Percentiles rank a stretch among this genome's conserved stretches.
Evolutionary conservation across 2,888 invertebrate genomes (phyloP).

Genomic region (Cheilosia soror): DNA sequence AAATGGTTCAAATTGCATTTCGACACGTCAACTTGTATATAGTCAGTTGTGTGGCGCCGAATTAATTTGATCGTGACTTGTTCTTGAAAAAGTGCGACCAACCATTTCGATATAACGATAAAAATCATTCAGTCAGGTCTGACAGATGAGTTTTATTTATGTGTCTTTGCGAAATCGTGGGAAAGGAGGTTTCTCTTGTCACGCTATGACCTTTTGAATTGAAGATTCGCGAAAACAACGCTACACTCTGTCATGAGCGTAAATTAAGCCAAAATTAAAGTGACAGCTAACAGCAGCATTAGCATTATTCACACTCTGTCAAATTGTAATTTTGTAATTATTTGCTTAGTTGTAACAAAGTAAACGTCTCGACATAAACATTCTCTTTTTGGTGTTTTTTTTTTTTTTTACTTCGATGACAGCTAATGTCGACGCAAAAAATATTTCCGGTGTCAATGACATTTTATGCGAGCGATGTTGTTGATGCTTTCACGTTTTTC

Average conservation of each 20-base stretch:
- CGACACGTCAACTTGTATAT: constrained; percentile 8
- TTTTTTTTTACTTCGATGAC: constrained; percentile 25
- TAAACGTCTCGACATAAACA: constrained; percentile 45
- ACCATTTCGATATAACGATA: constrained; percentile 33
- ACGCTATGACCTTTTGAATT: constrained; percentile 58
- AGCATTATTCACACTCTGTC: constrained; percentile 19
- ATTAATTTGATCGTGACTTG: constrained; percentile 25
- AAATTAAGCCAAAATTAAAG: constrained; percentile 31
- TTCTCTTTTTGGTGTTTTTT: constrained; percentile 45
- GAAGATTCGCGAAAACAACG: neutral
- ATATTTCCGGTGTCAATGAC: constrained; percentile 67
- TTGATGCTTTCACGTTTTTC: constrained; percentile 17
- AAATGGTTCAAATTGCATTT: constrained; percentile 39
- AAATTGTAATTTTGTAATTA: constrained; percentile 55
- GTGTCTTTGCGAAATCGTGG: constrained; percentile 61
- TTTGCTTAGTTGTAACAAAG: constrained; percentile 44
- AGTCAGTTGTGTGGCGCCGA: neutral
- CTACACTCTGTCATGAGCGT: constrained; percentile 1
- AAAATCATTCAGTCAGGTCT: constrained; percentile 7
- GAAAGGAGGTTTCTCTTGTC: constrained; percentile 39
- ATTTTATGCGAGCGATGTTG: constrained; percentile 42
- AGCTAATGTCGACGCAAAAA: constrained; percentile 22
- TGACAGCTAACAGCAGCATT: constrained; percentile 31
- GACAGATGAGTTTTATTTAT: constrained; percentile 54
- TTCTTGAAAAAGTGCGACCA: constrained; percentile 29